Evolutionary conservation across 2,113 vertebrate species (phyloP).

Genomic region (Leptodactylus fuscus): DNA sequence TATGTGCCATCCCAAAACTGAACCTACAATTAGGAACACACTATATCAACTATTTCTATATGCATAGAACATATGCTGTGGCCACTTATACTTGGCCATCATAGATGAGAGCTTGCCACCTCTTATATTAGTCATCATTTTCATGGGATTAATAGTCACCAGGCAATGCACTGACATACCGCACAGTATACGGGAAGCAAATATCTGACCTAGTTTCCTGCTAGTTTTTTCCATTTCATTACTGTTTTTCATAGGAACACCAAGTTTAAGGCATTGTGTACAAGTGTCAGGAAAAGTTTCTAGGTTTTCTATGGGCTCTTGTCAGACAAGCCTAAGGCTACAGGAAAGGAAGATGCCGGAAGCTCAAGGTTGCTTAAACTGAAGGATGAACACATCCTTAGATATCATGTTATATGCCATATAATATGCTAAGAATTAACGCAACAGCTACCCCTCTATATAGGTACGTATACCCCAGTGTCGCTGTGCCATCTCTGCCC

Average conservation of each 20-base stretch:
- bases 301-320: not conserved
- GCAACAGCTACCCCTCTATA: not conserved
- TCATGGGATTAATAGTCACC: not conserved
- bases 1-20: too few species aligned
- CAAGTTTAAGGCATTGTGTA: not conserved
- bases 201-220: conserved; percentile 28
- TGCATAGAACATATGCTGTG: not conserved
- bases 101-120: not conserved
- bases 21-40: too few species aligned
- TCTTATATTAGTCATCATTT: not conserved
- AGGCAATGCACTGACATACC: not conserved
- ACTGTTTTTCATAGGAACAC: not conserved
- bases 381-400: not conserved
- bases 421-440: not conserved
- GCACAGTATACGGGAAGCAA: not conserved
- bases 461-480: too few species aligned
- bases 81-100: not conserved
- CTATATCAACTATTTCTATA: too few species aligned
- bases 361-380: not conserved
- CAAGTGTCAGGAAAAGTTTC: not conserved
- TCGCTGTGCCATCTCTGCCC: too few species aligned
- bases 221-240: not conserved
- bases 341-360: not conserved
- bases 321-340: conserved; percentile 20
- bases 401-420: not conserved